Evolutionary conservation across 1,140 invertebrate genomes (phyloP), one percentile per base, ranked within the genome.

Genomic region (Ceratosolen solmsi): DNA sequence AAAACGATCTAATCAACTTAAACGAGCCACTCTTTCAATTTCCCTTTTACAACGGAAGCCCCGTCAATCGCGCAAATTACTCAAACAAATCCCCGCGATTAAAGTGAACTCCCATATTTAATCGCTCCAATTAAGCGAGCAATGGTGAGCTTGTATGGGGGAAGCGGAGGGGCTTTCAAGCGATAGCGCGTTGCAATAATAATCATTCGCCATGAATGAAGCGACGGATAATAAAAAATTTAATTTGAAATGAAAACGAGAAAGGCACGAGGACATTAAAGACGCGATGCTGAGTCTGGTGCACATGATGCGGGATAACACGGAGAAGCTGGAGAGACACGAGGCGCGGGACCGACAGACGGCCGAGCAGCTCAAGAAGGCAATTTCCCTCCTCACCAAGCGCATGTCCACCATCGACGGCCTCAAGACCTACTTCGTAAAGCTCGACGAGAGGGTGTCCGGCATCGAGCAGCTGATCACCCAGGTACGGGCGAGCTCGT

Each of bases 281-380:
- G 94, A 96, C 87, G 96, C 95, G 0, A 94, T 97, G 88, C 88
- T 96, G 83, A 96, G 95, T 36, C 90, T 98, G 82, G 95, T 97
- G 65, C 94, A 96, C 88, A 95, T 96, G 89, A 94, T 96, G 89
- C 92, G 95, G 33, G 93, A 94, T 33, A 94, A 95, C 79, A 96
- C 96, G 65, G 95, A 96, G 86, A 97, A 97, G 90, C 88, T 98
- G 82, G 96, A 97, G 86, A 91, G 96, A 36, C 96, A 98, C 88
- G 96, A 98, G 88, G 94, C 93, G 78, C 91, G 96, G 22, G 96
- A 97, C 87, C 93, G 95, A 58, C 94, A 95, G 11, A 89, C 96
- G 2, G 96, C 95, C 1, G 96, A 97, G 76, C 93, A 96, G 78
- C 85, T 96, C 9, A 97, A 96, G 90, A 96, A 95, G 88, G 94